These are phyloP conservation scores for Elanoides forficatus DNA, from an alignment of 2,113 vertebrate genomes.

Conservation along the genomic window DNA sequence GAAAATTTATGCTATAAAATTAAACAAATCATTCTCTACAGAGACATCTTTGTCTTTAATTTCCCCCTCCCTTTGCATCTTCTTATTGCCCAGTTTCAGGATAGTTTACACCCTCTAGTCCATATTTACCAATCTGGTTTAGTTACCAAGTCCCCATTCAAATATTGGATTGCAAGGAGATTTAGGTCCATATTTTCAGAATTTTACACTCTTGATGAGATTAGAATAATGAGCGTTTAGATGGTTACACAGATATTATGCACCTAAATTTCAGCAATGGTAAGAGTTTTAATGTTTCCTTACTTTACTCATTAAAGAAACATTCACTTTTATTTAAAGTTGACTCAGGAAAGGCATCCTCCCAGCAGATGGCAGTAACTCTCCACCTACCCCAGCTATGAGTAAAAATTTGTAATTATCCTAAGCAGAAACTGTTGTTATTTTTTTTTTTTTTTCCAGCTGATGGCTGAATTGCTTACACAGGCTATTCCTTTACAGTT, in stretches of 20 bases:
- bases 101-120: neutral
- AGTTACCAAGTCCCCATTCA: neutral
- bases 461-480: neutral
- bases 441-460: neutral
- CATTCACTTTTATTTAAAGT: neutral
- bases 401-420: neutral
- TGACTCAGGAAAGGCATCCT: neutral
- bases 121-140: neutral
- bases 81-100: neutral
- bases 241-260: neutral
- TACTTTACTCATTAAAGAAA: neutral
- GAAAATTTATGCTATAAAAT: neutral
- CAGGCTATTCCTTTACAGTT: neutral
- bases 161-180: neutral
- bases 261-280: neutral
- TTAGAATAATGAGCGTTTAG: neutral
- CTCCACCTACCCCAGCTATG: neutral
- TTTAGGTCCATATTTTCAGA: neutral
- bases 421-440: neutral
- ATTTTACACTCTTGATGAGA: neutral
- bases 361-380: constrained; percentile 65
- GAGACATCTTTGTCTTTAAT: neutral
- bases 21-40: accelerated
- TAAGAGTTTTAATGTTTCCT: neutral
- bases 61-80: accelerated